Evolutionary conservation across 1,140 invertebrate species (phyloP).

Genomic region (Drosophila melanogaster): DNA sequence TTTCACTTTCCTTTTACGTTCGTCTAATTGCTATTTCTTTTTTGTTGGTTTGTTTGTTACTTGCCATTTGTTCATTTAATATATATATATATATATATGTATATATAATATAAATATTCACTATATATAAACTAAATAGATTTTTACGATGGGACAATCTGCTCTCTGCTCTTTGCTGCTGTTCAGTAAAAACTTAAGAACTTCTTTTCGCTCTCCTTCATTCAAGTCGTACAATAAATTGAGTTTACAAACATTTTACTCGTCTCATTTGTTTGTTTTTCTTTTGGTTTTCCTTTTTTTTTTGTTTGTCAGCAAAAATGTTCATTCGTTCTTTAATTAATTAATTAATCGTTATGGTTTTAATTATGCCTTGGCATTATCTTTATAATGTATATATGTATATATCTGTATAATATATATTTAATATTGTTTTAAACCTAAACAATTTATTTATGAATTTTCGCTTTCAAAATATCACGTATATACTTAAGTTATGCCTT

Average conservation of each 20-base stretch:
- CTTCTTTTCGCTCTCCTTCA: slow-evolving; percentile 11
- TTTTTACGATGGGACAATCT: slow-evolving; percentile 81
- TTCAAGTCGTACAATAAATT: slow-evolving; percentile 68
- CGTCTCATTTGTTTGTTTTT: slow-evolving; percentile 7
- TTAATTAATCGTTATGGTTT: slow-evolving; percentile 53
- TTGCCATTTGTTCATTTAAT: slow-evolving; percentile 73
- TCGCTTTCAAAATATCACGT: slow-evolving; percentile 81
- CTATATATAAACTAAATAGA: slow-evolving; percentile 81
- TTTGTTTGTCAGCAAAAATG: slow-evolving; percentile 71
- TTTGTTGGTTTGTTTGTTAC: slow-evolving; percentile 34
- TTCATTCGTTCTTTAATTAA: slow-evolving; percentile 64
- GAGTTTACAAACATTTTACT: slow-evolving; percentile 69
- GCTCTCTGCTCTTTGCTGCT: slow-evolving; percentile 53
- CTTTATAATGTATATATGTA: slow-evolving; percentile 60
- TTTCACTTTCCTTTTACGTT: slow-evolving; percentile 33
- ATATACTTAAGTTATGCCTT: slow-evolving; percentile 84
- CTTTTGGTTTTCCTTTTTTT: slow-evolving; percentile 26
- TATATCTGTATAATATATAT: slow-evolving; percentile 61
- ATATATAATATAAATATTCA: slow-evolving; percentile 64
- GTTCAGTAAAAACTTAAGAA: slow-evolving; percentile 73
- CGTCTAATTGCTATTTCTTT: slow-evolving; percentile 41
- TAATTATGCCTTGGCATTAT: slow-evolving; percentile 65
- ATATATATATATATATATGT: slow-evolving; percentile 46
- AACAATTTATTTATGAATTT: slow-evolving; percentile 83
- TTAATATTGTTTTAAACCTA: slow-evolving; percentile 71